phyloP scores from a whole-genome alignment of 2,113 vertebrate genomes.

The Rhea americana region DNA sequence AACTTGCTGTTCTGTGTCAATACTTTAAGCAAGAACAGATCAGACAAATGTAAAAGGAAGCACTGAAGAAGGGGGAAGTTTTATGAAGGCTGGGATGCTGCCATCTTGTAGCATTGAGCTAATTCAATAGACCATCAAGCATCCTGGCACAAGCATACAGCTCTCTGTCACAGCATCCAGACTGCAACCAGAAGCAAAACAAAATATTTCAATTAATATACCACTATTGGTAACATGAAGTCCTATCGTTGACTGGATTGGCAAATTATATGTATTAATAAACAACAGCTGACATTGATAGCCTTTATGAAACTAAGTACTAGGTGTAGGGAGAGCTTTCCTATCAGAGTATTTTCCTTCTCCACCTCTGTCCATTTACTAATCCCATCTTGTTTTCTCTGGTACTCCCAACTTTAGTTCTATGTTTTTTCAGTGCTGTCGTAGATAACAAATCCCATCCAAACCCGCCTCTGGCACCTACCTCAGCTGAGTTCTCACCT shows the following conservation, averaged over 20 bases:
- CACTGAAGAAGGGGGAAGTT: not conserved
- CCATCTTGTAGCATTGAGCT: slow-evolving; percentile 21
- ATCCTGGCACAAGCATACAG: not conserved
- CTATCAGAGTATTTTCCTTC: not conserved
- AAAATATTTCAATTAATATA: not conserved
- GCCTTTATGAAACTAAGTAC: not conserved
- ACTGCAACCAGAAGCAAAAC: not conserved
- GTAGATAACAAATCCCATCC: not conserved
- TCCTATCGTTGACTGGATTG: not conserved
- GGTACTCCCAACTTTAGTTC: not conserved
- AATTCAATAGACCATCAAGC: slow-evolving; percentile 2
- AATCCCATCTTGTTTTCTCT: not conserved
- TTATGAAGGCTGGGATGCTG: not conserved
- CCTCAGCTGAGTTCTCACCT: not conserved
- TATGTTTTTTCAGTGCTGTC: not conserved
- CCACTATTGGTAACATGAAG: not conserved
- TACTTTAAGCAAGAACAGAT: slow-evolving; percentile 15
- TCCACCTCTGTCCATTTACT: not conserved
- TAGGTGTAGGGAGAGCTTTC: not conserved
- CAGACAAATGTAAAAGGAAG: not conserved
- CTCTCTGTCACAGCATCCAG: not conserved
- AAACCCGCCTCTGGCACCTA: not conserved
- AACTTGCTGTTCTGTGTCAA: slow-evolving; percentile 32
- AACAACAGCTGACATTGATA: slow-evolving; percentile 8
- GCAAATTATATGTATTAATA: slow-evolving; percentile 19